Evolutionary conservation across 1,140 invertebrate species (phyloP).

Genomic region (Phortica variegata): DNA sequence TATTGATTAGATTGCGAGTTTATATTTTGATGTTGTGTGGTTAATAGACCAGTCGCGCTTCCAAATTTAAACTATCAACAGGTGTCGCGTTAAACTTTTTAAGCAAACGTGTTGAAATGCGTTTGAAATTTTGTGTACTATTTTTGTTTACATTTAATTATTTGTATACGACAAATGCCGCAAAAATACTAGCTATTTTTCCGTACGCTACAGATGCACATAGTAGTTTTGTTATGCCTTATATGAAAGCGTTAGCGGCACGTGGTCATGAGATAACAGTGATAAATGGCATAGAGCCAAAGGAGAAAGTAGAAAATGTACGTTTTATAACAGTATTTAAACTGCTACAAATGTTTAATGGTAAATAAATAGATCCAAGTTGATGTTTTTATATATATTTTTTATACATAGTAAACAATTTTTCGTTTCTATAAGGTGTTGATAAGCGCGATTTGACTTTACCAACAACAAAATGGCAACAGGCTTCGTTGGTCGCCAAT

Average conservation of each 20-base stretch:
- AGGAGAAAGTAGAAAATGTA: constrained; percentile 25
- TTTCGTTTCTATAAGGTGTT: not conserved
- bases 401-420: not conserved
- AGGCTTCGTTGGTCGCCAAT: constrained; percentile 13
- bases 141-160: too few relatives aligned
- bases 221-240: constrained; percentile 22
- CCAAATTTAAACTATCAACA: constrained; percentile 10
- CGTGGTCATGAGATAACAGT: constrained; percentile 32
- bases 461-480: constrained; percentile 22
- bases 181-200: constrained; percentile 36
- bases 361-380: constrained; percentile 10
- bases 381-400: too few relatives aligned
- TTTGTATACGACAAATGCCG: too few relatives aligned
- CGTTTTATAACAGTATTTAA: constrained; percentile 25
- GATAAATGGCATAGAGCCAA: constrained; percentile 8
- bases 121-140: too few relatives aligned
- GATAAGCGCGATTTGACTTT: constrained; percentile 1
- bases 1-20: too few relatives aligned
- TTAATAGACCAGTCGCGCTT: too few relatives aligned
- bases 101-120: constrained; percentile 6
- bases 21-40: too few relatives aligned
- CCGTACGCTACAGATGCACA: constrained; percentile 19
- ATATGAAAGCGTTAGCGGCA: constrained; percentile 10
- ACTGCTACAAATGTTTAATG: constrained; percentile 12
- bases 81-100: constrained; percentile 44